Evolutionary conservation across 2,888 invertebrate species (phyloP).

Genomic region (Volucella inanis): DNA sequence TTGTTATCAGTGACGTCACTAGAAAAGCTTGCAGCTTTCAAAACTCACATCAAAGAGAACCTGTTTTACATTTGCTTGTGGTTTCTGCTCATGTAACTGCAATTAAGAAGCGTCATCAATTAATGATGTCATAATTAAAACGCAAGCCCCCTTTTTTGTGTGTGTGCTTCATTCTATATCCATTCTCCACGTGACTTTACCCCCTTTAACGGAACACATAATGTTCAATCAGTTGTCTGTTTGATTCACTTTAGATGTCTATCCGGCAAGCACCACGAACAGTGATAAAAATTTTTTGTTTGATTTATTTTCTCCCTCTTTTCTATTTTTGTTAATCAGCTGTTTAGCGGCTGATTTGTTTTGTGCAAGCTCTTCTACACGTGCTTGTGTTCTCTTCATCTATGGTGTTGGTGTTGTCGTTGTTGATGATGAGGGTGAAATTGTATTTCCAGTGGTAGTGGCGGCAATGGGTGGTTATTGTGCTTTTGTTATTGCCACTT

Average conservation of each 20-base stretch:
- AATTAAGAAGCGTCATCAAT: background rate
- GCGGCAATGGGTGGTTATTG: slow-evolving; percentile 1
- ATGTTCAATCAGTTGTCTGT: slow-evolving; percentile 2
- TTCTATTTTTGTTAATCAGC: slow-evolving; percentile 4
- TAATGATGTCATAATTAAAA: slow-evolving; percentile 19
- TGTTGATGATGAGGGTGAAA: too few species aligned
- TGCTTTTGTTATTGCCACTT: slow-evolving; percentile 26
- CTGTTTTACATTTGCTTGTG: too few species aligned
- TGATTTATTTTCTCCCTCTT: background rate
- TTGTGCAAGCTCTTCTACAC: background rate
- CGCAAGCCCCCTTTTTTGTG: background rate
- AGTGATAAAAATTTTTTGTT: background rate
- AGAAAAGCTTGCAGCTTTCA: background rate
- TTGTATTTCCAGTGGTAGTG: background rate
- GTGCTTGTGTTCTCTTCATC: too few species aligned
- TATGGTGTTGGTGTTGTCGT: too few species aligned
- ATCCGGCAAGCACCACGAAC: too few species aligned
- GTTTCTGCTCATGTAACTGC: too few species aligned
- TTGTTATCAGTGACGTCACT: background rate
- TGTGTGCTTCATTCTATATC: background rate
- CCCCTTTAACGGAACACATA: background rate
- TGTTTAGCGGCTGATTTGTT: slow-evolving; percentile 19
- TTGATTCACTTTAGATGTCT: background rate
- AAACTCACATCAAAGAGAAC: too few species aligned
- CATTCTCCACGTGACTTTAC: background rate